phyloP scores from a whole-genome alignment of 2,113 vertebrate genomes.

The Chrysemys picta region DNA sequence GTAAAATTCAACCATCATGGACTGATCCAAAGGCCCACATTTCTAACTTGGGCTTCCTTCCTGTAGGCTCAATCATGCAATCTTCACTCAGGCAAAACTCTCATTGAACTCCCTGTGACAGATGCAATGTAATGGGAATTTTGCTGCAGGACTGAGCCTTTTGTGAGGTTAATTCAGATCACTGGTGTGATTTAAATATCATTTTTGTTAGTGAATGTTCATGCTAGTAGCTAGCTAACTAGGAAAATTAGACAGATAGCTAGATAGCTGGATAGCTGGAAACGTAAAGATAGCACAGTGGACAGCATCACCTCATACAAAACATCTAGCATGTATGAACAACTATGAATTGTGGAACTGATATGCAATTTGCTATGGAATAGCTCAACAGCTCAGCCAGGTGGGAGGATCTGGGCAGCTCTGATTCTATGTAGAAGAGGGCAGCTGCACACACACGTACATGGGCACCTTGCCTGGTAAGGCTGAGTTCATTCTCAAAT shows the following conservation, averaged over 20 bases:
- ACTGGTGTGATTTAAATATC: not conserved
- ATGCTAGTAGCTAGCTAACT: not conserved
- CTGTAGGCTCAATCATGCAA: not conserved
- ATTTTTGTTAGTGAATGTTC: not conserved
- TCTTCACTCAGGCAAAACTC: not conserved
- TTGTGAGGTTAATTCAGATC: not conserved
- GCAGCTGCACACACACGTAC: accelerated
- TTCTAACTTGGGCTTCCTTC: not conserved
- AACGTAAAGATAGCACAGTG: not conserved
- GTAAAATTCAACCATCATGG: not conserved
- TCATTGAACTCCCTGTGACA: not conserved
- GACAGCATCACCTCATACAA: not conserved
- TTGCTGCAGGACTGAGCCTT: not conserved
- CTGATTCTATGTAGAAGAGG: not conserved
- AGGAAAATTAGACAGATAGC: not conserved
- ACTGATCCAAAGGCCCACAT: not conserved
- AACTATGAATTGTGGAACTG: not conserved
- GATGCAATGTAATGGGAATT: not conserved
- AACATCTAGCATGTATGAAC: not conserved
- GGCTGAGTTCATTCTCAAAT: not conserved
- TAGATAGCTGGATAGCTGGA: not conserved
- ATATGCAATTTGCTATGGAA: not conserved
- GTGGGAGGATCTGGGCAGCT: not conserved
- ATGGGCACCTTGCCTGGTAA: not conserved
- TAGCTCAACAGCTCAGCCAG: accelerated